These are phyloP conservation scores for Eulemur rufifrons DNA, from an alignment of 2,113 vertebrate genomes.

Conservation along the genomic window DNA sequence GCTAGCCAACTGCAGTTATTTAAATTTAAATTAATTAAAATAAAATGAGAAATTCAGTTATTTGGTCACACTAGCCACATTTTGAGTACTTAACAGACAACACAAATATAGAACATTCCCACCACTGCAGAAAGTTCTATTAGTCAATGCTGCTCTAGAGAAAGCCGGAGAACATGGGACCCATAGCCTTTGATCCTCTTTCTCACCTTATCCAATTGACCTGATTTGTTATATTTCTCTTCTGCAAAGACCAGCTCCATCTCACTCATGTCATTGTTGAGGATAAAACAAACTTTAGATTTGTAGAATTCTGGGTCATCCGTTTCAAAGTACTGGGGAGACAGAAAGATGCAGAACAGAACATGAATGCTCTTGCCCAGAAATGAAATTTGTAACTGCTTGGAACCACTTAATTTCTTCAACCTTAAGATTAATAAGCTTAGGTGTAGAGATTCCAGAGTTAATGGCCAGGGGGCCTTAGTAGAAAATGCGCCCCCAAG, in stretches of 20 bases:
- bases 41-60: slow-evolving; percentile 15
- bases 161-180: neutral
- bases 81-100: neutral
- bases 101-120: neutral
- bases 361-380: neutral
- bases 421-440: neutral
- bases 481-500: neutral
- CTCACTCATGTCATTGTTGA: slow-evolving; percentile 98
- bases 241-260: slow-evolving; percentile 99
- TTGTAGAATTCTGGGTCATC: slow-evolving; percentile 99
- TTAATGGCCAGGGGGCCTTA: neutral
- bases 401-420: neutral
- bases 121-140: neutral
- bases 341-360: slow-evolving; percentile 61
- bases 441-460: neutral
- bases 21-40: slow-evolving; percentile 12
- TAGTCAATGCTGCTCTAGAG: neutral
- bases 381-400: slow-evolving; percentile 19
- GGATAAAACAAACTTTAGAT: slow-evolving; percentile 98
- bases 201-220: slow-evolving; percentile 98
- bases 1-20: neutral
- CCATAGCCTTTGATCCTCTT: neutral
- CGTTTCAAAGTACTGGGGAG: slow-evolving; percentile 95
- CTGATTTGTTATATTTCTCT: slow-evolving; percentile 96
- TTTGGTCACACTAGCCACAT: neutral